These are phyloP conservation scores for Drosophila rufa DNA, from an alignment of 1,140 invertebrate genomes.

Conservation along the genomic window DNA sequence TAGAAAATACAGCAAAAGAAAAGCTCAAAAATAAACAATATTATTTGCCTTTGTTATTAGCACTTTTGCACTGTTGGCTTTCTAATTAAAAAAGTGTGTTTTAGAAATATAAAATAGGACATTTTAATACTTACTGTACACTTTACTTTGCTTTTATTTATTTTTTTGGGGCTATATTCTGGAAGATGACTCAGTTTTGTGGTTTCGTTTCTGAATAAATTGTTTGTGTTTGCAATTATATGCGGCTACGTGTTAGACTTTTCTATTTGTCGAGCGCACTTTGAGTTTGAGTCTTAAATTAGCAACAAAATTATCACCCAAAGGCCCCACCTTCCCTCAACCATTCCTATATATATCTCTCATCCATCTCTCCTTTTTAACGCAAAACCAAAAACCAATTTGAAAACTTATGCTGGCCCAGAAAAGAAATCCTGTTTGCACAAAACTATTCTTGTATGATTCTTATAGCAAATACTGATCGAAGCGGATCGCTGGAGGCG, in stretches of 20 bases:
- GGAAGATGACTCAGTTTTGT: slow-evolving; percentile 40
- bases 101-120: background rate
- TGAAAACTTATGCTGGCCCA: slow-evolving; percentile 37
- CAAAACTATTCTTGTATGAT: slow-evolving; percentile 66
- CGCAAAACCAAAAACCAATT: slow-evolving; percentile 69
- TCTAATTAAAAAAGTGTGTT: slow-evolving; percentile 4
- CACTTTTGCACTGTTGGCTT: slow-evolving; percentile 41
- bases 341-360: slow-evolving; percentile 10
- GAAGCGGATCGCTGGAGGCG: slow-evolving; percentile 82
- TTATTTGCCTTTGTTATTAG: slow-evolving; percentile 40
- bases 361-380: slow-evolving; percentile 61
- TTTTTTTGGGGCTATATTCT: slow-evolving; percentile 8
- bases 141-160: slow-evolving; percentile 19
- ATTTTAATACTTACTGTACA: slow-evolving; percentile 10
- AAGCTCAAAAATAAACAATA: slow-evolving; percentile 22
- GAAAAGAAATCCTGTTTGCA: slow-evolving; percentile 62
- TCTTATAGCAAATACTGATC: slow-evolving; percentile 83
- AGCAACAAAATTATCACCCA: slow-evolving; percentile 57
- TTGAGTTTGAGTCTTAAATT: slow-evolving; percentile 70
- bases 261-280: slow-evolving; percentile 59
- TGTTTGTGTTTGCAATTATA: slow-evolving; percentile 56
- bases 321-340: slow-evolving; percentile 6
- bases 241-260: slow-evolving; percentile 39
- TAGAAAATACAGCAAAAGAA: slow-evolving; percentile 24
- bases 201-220: slow-evolving; percentile 57